Conservation (phyloP, 2,797 vertebrate species). For the Valencia hispanica region DNA sequence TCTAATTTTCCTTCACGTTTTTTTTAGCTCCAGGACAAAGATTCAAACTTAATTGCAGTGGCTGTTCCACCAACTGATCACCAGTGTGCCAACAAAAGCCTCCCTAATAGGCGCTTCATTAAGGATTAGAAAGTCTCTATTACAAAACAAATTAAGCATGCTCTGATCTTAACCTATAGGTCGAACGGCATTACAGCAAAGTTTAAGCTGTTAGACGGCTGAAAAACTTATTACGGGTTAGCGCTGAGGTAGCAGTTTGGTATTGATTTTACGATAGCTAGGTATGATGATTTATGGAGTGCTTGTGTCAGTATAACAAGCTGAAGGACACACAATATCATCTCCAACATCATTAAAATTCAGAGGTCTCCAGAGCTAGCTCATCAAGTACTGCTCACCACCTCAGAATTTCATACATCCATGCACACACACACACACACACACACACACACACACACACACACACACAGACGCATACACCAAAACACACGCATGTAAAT, state of each 20-base stretch:
- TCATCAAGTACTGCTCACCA: conserved; percentile 95
- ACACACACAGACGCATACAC: neutral
- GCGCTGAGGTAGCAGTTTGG: conserved; percentile 99
- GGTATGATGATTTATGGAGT: conserved; percentile 99
- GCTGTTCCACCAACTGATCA: conserved; percentile 98
- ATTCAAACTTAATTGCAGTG: conserved; percentile 95
- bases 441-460: conserved; percentile 36
- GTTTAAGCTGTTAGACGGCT: conserved; percentile 95
- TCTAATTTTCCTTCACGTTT: conserved; percentile 27
- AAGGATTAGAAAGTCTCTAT: conserved; percentile 99
- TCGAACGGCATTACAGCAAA: conserved; percentile 94
- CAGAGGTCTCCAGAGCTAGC: conserved; percentile 98
- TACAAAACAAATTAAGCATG: conserved; percentile 99
- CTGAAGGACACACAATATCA: conserved; percentile 99
- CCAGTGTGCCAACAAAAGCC: conserved; percentile 96
- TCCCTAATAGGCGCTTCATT: conserved; percentile 98
- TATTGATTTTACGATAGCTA: conserved; percentile 99
- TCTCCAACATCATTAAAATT: conserved; percentile 99
- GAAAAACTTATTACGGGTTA: conserved; percentile 98
- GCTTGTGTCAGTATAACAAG: conserved; percentile 99
- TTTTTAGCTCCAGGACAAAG: conserved; percentile 90
- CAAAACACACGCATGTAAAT: conserved; percentile 10
- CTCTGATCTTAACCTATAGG: conserved; percentile 94
- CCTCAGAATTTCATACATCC: conserved; percentile 83
- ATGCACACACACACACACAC: conserved; percentile 53